Conservation (phyloP, 35 echinoderm and acorn worm species). For the Lytechinus pictus region DNA sequence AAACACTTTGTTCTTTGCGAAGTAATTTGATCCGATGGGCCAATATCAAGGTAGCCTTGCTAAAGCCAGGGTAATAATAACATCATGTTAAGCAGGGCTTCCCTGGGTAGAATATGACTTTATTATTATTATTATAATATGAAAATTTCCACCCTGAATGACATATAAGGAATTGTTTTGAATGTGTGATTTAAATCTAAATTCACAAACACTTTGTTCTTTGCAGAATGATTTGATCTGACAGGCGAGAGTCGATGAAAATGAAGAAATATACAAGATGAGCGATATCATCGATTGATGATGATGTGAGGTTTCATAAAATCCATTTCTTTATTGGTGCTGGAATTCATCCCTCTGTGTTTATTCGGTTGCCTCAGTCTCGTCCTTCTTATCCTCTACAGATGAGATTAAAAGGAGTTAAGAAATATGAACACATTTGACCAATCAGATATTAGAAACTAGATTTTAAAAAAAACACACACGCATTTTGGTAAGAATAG, state of each 20-base stretch:
- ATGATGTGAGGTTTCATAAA: not conserved
- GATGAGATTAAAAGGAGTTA: no score
- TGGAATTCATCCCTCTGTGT: not conserved
- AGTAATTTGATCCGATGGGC: not conserved
- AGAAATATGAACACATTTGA: no score
- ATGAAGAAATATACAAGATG: not conserved
- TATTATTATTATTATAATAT: no score
- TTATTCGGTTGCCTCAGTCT: not conserved
- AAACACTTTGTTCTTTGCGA: not conserved
- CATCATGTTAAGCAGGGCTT: no score
- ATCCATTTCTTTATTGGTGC: not conserved
- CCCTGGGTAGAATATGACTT: no score
- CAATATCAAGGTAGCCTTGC: no score
- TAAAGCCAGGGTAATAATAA: no score
- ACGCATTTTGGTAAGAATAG: no score
- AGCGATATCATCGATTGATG: not conserved
- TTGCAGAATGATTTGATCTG: not conserved
- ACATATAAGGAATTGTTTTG: not conserved
- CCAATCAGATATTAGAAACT: no score
- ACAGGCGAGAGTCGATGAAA: not conserved
- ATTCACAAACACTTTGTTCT: not conserved
- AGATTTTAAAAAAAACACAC: no score
- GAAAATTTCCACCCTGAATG: no score
- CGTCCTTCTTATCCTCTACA: not conserved
- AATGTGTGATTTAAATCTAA: not conserved